These are phyloP conservation scores for Kryptolebias marmoratus DNA, from an alignment of 2,113 vertebrate genomes.

Conservation along the genomic window DNA sequence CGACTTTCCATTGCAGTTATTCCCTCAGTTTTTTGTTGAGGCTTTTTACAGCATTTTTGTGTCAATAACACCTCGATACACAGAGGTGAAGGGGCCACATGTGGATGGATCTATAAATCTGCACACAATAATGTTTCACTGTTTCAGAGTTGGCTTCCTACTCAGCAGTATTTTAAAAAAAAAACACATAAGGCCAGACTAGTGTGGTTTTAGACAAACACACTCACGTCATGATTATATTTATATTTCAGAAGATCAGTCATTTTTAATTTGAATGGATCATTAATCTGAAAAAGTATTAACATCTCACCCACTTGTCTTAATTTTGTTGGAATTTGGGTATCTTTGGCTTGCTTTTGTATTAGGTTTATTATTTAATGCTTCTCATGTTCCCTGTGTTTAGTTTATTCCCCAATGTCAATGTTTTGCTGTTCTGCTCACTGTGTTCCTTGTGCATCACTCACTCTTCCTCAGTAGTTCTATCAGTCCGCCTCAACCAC, in stretches of 20 bases:
- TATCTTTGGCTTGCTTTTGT: too few relatives aligned
- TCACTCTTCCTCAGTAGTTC: too few relatives aligned
- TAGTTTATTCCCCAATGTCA: too few relatives aligned
- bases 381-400: too few relatives aligned
- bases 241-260: conserved; percentile 69
- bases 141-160: conserved; percentile 22
- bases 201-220: conserved; percentile 62
- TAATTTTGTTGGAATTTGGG: too few relatives aligned
- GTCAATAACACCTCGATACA: conserved; percentile 63
- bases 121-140: conserved; percentile 39
- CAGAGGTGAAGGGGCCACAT: conserved; percentile 37
- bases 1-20: conserved; percentile 67
- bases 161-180: not conserved
- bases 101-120: conserved; percentile 53
- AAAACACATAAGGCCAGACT: conserved; percentile 43
- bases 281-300: conserved; percentile 77
- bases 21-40: conserved; percentile 62
- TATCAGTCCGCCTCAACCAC: too few relatives aligned
- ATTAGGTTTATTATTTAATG: too few relatives aligned
- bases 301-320: conserved; percentile 32
- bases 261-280: conserved; percentile 71
- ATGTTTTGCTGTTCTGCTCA: too few relatives aligned
- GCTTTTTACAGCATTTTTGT: conserved; percentile 57
- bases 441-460: too few relatives aligned
- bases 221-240: too few relatives aligned